Evolutionary conservation across 1,140 invertebrate species (phyloP).

Genomic region (Atopsyche davidsoni): DNA sequence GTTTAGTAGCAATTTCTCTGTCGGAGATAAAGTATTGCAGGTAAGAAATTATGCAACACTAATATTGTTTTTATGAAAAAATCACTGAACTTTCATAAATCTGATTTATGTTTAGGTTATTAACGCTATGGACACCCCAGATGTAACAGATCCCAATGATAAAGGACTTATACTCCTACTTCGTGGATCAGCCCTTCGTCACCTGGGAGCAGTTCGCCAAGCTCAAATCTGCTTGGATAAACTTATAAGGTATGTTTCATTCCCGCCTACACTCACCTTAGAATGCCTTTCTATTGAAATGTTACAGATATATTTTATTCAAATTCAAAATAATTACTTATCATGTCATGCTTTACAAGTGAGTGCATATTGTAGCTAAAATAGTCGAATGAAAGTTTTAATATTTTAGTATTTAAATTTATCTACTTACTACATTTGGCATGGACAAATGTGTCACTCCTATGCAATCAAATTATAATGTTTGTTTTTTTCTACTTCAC

Average conservation of each 20-base stretch:
- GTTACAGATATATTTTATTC: too few relatives aligned
- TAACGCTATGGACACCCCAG: conserved; percentile 8
- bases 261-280: too few relatives aligned
- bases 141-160: conserved; percentile 59
- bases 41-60: conserved; percentile 24
- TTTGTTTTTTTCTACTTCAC: too few relatives aligned
- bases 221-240: conserved; percentile 17
- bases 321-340: too few relatives aligned
- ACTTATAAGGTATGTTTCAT: conserved; percentile 23
- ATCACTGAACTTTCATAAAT: not conserved
- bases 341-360: too few relatives aligned
- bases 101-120: conserved; percentile 21
- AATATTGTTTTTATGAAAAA: not conserved
- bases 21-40: conserved; percentile 65
- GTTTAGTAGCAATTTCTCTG: conserved; percentile 62
- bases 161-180: conserved; percentile 68
- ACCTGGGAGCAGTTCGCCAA: conserved; percentile 22
- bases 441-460: too few relatives aligned
- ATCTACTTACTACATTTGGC: too few relatives aligned
- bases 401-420: too few relatives aligned
- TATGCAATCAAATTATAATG: too few relatives aligned
- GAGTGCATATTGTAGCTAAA: too few relatives aligned
- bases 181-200: conserved; percentile 52
- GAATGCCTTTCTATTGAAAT: too few relatives aligned
- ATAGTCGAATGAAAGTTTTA: too few relatives aligned